These are phyloP conservation scores for Pteria penguin DNA, from an alignment of 2,888 invertebrate species.

Conservation along the genomic window DNA sequence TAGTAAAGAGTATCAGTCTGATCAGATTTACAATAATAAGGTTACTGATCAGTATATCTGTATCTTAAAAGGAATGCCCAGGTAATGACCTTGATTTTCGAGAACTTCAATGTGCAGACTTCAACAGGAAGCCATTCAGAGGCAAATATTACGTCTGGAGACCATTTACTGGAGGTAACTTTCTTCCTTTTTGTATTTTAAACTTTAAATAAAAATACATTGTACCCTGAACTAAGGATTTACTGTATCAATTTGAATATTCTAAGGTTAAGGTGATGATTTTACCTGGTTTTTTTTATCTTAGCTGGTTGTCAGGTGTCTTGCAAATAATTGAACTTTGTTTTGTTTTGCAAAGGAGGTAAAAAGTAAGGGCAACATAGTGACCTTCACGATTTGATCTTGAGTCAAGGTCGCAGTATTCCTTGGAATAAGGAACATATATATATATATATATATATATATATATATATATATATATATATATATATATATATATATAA, in stretches of 20 bases:
- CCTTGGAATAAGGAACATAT: too few species aligned
- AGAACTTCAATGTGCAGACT: constrained; percentile 92
- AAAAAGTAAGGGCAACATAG: background rate
- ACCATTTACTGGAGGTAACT: constrained; percentile 75
- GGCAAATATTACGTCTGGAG: constrained; percentile 89
- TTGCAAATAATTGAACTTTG: background rate
- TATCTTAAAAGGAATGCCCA: constrained; percentile 87
- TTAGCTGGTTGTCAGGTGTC: background rate
- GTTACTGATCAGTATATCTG: too few species aligned
- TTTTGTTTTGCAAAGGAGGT: background rate
- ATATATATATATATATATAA: too few species aligned
- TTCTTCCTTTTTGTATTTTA: background rate
- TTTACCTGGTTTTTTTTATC: too few species aligned
- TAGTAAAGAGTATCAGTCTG: too few species aligned
- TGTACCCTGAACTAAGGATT: too few species aligned
- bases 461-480: too few species aligned
- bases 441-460: background rate
- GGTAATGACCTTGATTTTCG: constrained; percentile 90
- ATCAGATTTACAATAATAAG: too few species aligned
- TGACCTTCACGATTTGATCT: too few species aligned
- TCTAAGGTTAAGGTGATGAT: background rate
- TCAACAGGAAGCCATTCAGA: constrained; percentile 90
- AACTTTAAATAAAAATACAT: background rate
- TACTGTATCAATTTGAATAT: background rate
- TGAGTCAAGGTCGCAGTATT: too few species aligned